Percentiles rank a stretch among this genome's conserved stretches.
Evolutionary conservation across 2,797 vertebrate genomes (phyloP).

Genomic region (Protosalanx chinensis): DNA sequence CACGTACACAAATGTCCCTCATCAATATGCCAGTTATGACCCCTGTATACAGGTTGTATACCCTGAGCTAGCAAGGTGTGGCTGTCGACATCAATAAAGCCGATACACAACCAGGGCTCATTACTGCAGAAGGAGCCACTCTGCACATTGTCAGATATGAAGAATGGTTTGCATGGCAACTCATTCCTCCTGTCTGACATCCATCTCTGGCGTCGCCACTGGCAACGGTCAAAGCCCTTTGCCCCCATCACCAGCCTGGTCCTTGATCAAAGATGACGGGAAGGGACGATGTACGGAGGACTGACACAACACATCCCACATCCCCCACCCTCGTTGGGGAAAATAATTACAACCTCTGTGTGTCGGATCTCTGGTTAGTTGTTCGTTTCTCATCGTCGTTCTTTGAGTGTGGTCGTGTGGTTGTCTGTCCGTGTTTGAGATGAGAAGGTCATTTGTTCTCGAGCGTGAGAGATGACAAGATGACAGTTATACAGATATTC

Average conservation of each 20-base stretch:
- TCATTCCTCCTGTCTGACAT: slow-evolving; percentile 62
- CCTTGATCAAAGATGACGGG: slow-evolving; percentile 65
- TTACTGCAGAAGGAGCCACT: slow-evolving; percentile 73
- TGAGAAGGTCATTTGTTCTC: too few species aligned
- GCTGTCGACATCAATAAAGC: slow-evolving; percentile 74
- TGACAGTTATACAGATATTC: not conserved
- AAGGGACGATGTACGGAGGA: slow-evolving; percentile 34
- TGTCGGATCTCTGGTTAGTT: too few species aligned
- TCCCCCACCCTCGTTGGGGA: too few species aligned
- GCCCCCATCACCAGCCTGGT: slow-evolving; percentile 46
- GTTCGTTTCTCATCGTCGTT: slow-evolving; percentile 41
- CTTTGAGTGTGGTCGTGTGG: slow-evolving; percentile 10
- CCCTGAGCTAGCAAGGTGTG: slow-evolving; percentile 60
- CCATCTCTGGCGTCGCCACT: slow-evolving; percentile 24
- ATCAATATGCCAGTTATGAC: slow-evolving; percentile 53
- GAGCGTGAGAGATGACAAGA: not conserved
- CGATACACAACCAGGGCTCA: slow-evolving; percentile 57
- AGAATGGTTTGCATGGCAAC: slow-evolving; percentile 75
- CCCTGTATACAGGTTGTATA: slow-evolving; percentile 45
- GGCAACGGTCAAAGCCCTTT: slow-evolving; percentile 47
- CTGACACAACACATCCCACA: slow-evolving; percentile 35
- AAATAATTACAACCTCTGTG: too few species aligned
- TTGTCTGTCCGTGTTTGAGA: too few species aligned
- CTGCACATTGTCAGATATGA: slow-evolving; percentile 68
- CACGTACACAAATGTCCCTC: slow-evolving; percentile 8